Conservation (phyloP, 2,113 vertebrate genomes). For the Chlamydotis undulata region DNA sequence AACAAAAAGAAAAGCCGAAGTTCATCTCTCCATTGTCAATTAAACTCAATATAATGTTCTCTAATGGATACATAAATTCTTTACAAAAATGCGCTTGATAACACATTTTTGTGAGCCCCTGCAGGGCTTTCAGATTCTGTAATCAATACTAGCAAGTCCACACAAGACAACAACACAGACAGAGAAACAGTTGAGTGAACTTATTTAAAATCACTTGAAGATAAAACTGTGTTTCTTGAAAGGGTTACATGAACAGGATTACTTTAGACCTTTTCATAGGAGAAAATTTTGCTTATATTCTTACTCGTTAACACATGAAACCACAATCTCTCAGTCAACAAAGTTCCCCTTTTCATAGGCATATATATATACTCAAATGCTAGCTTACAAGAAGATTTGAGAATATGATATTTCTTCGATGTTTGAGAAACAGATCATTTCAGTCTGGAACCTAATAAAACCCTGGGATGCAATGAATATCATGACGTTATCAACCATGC, state of each 20-base stretch:
- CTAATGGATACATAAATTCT: neutral
- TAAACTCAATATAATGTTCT: neutral
- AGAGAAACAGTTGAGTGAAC: neutral
- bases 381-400: neutral
- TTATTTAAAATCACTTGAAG: slow-evolving; percentile 10
- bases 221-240: neutral
- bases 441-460: neutral
- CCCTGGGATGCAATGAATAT: neutral
- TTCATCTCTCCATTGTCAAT: neutral
- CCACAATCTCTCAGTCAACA: neutral
- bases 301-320: neutral
- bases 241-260: slow-evolving; percentile 42
- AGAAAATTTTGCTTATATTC: slow-evolving; percentile 34
- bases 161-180: neutral
- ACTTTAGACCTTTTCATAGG: slow-evolving; percentile 9
- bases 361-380: neutral
- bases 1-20: neutral
- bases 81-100: neutral
- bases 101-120: neutral
- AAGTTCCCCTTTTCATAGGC: neutral
- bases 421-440: neutral
- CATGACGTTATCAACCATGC: neutral
- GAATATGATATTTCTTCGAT: neutral
- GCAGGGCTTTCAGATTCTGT: neutral
- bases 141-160: neutral